Conservation (phyloP, 2,888 invertebrate genomes). For the Perizoma affinitatum region DNA sequence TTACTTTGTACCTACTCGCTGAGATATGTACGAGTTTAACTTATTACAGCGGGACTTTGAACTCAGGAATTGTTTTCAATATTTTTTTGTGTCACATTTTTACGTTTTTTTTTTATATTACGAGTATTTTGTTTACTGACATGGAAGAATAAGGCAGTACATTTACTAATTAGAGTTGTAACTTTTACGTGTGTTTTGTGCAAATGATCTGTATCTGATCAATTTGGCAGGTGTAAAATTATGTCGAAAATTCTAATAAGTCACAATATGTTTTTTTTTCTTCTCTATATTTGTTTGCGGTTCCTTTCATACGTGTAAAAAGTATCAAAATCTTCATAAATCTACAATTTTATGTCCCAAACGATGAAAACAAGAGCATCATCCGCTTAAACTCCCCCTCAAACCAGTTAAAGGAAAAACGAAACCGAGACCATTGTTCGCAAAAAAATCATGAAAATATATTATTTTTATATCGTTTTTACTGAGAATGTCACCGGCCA, state of each 20-base stretch:
- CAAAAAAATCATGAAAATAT: slow-evolving; percentile 62
- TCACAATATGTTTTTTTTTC: no score
- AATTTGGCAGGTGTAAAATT: no score
- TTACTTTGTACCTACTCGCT: slow-evolving; percentile 26
- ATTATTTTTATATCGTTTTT: slow-evolving; percentile 70
- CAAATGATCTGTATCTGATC: no score
- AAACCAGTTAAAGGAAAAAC: slow-evolving; percentile 28
- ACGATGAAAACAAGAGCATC: slow-evolving; percentile 23
- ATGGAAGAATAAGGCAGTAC: no score
- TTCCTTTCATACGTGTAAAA: no score
- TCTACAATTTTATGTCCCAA: slow-evolving; percentile 12
- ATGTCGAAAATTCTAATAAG: no score
- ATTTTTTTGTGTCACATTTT: neutral
- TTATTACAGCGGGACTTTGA: slow-evolving; percentile 28
- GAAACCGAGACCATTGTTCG: slow-evolving; percentile 48
- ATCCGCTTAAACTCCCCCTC: slow-evolving; percentile 19
- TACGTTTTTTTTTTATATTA: no score
- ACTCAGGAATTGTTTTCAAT: slow-evolving; percentile 25
- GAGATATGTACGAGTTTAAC: slow-evolving; percentile 21
- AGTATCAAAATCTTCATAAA: slow-evolving; percentile 2
- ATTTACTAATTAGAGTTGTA: no score
- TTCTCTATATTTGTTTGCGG: no score
- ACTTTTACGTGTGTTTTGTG: no score
- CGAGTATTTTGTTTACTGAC: no score
- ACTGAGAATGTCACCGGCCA: slow-evolving; percentile 66